Conservation (phyloP, 1,140 invertebrate species). For the Drosophila triauraria region DNA sequence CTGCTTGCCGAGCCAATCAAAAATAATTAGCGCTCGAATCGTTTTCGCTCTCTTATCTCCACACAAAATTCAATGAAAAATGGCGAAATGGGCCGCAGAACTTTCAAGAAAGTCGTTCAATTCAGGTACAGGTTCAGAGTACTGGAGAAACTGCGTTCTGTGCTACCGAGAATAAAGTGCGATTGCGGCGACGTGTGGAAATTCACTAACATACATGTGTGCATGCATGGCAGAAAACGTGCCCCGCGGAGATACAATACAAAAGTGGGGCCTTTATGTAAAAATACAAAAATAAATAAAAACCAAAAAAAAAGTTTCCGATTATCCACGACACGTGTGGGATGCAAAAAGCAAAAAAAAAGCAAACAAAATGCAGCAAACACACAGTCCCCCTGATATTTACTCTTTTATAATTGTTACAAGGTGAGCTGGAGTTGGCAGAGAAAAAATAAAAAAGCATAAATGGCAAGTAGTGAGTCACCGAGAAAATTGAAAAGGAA, state of each 20-base stretch:
- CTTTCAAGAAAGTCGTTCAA: slow-evolving; percentile 35
- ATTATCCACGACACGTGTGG: slow-evolving; percentile 38
- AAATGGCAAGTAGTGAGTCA: slow-evolving; percentile 30
- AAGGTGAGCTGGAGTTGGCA: slow-evolving; percentile 42
- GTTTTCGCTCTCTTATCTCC: slow-evolving; percentile 27
- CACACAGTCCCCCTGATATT: slow-evolving; percentile 14
- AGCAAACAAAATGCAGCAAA: slow-evolving; percentile 19
- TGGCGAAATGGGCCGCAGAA: slow-evolving; percentile 43
- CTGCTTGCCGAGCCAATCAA: slow-evolving; percentile 49
- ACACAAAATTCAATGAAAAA: slow-evolving; percentile 25
- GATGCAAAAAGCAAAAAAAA: slow-evolving; percentile 19
- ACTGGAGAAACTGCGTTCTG: slow-evolving; percentile 1
- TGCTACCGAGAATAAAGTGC: slow-evolving; percentile 9
- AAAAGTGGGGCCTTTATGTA: slow-evolving; percentile 1
- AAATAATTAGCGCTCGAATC: slow-evolving; percentile 42
- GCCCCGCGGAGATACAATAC: slow-evolving; percentile 15
- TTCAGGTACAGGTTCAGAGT: not conserved
- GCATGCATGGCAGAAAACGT: slow-evolving; percentile 29
- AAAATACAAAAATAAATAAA: slow-evolving; percentile 5
- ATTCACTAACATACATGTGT: not conserved
- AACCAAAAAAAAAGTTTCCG: not conserved
- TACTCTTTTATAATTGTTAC: slow-evolving; percentile 41
- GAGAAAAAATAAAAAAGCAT: slow-evolving; percentile 23
- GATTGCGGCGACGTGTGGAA: slow-evolving; percentile 17
- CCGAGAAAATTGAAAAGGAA: slow-evolving; percentile 29